These are phyloP conservation scores for Atherix ibis DNA, from an alignment of 2,888 invertebrate genomes.

Conservation along the genomic window DNA sequence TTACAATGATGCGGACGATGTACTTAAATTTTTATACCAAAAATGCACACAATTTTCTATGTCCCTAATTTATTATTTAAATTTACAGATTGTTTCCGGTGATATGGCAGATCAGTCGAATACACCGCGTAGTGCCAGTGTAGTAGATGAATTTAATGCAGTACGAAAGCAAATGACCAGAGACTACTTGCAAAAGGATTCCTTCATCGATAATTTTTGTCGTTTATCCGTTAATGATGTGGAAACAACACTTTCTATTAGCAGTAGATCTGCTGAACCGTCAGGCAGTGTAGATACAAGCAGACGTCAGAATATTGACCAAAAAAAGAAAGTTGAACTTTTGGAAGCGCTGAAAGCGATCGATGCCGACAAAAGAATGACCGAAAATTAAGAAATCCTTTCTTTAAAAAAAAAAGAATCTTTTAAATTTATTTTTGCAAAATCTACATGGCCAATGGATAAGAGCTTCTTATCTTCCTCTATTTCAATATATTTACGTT, in stretches of 20 bases:
- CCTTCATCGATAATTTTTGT: background rate
- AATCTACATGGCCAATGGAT: too few species aligned
- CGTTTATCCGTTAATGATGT: background rate
- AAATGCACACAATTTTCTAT: too few species aligned
- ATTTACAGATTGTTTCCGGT: too few species aligned
- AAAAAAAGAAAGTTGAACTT: background rate
- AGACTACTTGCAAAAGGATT: background rate
- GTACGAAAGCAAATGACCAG: background rate
- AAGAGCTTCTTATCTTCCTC: too few species aligned
- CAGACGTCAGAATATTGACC: background rate
- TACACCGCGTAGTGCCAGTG: too few species aligned
- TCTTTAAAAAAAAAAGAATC: too few species aligned
- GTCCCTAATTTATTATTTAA: too few species aligned
- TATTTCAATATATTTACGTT: too few species aligned
- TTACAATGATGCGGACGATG: constrained; percentile 2
- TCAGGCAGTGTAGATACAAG: background rate
- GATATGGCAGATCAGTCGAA: too few species aligned
- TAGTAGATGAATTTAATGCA: background rate
- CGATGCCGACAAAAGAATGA: background rate
- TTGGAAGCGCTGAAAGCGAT: background rate
- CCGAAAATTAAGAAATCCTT: background rate
- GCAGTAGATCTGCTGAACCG: too few species aligned
- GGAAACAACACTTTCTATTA: background rate
- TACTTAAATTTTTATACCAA: background rate
- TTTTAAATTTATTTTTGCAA: too few species aligned